These are phyloP conservation scores for Drosophila neocordata DNA, from an alignment of 1,140 invertebrate species.

Conservation along the genomic window DNA sequence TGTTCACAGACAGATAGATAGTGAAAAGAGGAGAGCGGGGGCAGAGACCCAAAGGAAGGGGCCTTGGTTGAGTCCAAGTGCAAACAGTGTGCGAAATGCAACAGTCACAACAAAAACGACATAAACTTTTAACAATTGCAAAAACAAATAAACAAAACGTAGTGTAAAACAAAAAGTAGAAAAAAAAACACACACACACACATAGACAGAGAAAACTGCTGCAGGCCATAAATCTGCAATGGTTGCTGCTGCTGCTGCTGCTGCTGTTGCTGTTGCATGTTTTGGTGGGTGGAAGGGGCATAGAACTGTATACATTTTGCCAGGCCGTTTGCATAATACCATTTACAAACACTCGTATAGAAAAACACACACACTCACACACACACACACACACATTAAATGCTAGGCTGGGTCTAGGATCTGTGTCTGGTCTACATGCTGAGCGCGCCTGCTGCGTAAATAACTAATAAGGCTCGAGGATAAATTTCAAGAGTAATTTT, in stretches of 20 bases:
- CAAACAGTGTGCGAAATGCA: slow-evolving; percentile 71
- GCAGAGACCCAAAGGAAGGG: background rate
- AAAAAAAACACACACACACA: slow-evolving; percentile 44
- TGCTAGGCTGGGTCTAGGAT: background rate
- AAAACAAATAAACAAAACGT: slow-evolving; percentile 67
- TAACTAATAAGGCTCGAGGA: slow-evolving; percentile 75
- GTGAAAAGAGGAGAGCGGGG: background rate
- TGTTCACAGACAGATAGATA: slow-evolving; percentile 11
- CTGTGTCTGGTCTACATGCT: slow-evolving; percentile 7
- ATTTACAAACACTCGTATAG: slow-evolving; percentile 46
- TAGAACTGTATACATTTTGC: slow-evolving; percentile 27
- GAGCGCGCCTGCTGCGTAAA: slow-evolving; percentile 62
- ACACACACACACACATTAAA: slow-evolving; percentile 1
- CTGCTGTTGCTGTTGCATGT: slow-evolving; percentile 15
- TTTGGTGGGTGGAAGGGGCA: background rate
- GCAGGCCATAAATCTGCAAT: slow-evolving; percentile 73
- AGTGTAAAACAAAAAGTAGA: slow-evolving; percentile 25
- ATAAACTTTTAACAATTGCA: slow-evolving; percentile 76
- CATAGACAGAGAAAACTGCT: slow-evolving; percentile 59
- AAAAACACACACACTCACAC: slow-evolving; percentile 26
- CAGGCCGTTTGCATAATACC: slow-evolving; percentile 59
- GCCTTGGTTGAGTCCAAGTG: slow-evolving; percentile 29
- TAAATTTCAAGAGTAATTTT: slow-evolving; percentile 73
- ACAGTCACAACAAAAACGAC: slow-evolving; percentile 70
- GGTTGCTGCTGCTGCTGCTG: no score